Evolutionary conservation across 2,888 invertebrate genomes (phyloP), one percentile per base, ranked within the genome.

Genomic region (Phalera bucephala): DNA sequence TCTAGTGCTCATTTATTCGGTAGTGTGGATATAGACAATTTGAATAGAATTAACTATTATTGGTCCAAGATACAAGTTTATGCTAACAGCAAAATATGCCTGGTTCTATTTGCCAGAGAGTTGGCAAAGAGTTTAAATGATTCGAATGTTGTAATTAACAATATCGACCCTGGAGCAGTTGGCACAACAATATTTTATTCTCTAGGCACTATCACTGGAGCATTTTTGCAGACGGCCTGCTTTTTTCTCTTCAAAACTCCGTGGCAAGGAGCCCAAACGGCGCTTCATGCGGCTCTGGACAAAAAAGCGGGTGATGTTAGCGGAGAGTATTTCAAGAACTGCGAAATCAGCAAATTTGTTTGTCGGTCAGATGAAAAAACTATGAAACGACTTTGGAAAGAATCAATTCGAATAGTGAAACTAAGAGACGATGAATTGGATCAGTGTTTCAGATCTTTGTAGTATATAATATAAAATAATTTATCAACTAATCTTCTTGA

Each of bases 101-200:
- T 93, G 45, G 91, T 95, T 0, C 93, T 94, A 0, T 92, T 92
- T 52, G 92, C 94, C 0, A 80, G 91, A 19, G 95, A 96, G 1
- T 64, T 95, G 3, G 93, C 92, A 17, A 91, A 92, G 75, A 91
- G 91, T 1, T 63, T 95, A 59, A 80, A 84, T 57, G 71, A 91
- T 1, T 79, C 92, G 0, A 92, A 92, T 15, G 92, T 96, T 0
- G 94, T 95, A 0, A 94, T 93, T 0, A 96, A 96, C 66, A 94
- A 92, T 54, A 83, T 95, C n/a, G 95, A 96, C 79, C 96, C 96
- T 0, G 96, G 96, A 7, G 89, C 93, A 73, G 93, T 95, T 23
- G 93, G 94, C 52, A 94, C 94, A 0, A 93, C 92, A 10, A 95
- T 95, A 25, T 95, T 93, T 92, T 85, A 57, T 1, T 51, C 53